Evolutionary conservation across 2,797 vertebrate species (phyloP).

Genomic region (Hafferia zeledoni): DNA sequence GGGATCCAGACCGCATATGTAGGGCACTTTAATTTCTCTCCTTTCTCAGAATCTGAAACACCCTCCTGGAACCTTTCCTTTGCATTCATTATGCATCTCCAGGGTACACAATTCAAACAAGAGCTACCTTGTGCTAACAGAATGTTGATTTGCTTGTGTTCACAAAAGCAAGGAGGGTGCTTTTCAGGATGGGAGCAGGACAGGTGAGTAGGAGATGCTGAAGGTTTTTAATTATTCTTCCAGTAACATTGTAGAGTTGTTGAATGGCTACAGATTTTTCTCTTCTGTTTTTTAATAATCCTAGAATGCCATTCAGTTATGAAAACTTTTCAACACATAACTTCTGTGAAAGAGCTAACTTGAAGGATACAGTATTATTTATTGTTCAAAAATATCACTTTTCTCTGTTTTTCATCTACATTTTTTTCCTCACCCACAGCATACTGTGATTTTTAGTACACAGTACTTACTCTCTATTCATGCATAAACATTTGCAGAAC

Average conservation of each 20-base stretch:
- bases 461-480: not conserved
- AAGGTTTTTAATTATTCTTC: not conserved
- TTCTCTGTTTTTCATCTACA: not conserved
- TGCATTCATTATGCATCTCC: slow-evolving; percentile 39
- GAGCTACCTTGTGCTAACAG: slow-evolving; percentile 40
- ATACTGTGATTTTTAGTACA: slow-evolving; percentile 16
- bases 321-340: slow-evolving; percentile 9
- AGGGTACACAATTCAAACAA: slow-evolving; percentile 51
- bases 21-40: slow-evolving; percentile 8
- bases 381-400: slow-evolving; percentile 30
- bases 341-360: not conserved
- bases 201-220: not conserved
- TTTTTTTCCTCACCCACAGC: not conserved
- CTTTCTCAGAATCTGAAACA: not conserved
- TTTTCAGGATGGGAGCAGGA: not conserved
- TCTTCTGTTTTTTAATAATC: not conserved
- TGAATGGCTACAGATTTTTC: not conserved
- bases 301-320: not conserved
- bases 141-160: slow-evolving; percentile 20
- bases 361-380: not conserved
- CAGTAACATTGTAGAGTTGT: not conserved
- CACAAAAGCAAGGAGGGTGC: not conserved
- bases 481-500: slow-evolving; percentile 29
- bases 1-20: not conserved
- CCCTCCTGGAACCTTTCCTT: not conserved